A percentile compares a stretch with the other conserved stretches of the same genome.
Evolutionary conservation across 2,888 invertebrate species (phyloP).

Genomic region (Cataglyphis livida): DNA sequence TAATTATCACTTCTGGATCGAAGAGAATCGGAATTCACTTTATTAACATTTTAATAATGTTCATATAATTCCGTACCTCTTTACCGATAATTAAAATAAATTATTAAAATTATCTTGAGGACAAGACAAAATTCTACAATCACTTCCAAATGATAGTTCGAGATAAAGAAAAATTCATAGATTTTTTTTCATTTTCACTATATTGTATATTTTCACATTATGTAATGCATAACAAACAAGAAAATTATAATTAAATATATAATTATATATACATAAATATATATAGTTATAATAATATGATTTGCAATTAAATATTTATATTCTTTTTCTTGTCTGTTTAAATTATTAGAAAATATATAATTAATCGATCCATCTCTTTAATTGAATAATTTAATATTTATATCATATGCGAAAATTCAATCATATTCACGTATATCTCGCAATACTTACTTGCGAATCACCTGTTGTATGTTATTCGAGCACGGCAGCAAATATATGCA

Average conservation of each 20-base stretch:
- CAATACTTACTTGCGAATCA: constrained; percentile 79
- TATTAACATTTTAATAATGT: neutral
- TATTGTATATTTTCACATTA: neutral
- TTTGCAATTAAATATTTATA: neutral
- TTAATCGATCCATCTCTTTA: neutral
- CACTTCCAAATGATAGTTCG: neutral
- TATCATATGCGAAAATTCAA: neutral
- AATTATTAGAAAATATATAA: neutral
- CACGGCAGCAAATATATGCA: constrained; percentile 69
- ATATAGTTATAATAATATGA: neutral
- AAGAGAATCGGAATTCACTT: neutral
- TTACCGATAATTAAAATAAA: neutral
- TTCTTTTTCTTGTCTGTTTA: neutral
- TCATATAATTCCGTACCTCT: neutral
- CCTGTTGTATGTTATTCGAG: constrained; percentile 80
- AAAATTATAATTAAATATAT: too few relatives aligned
- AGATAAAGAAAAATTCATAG: neutral
- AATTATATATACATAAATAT: neutral
- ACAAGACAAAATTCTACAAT: neutral
- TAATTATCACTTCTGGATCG: neutral
- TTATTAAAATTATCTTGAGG: neutral
- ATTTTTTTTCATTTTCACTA: neutral
- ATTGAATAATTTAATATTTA: constrained; percentile 2
- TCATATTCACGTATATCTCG: constrained; percentile 22
- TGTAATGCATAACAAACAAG: neutral